Evolutionary conservation across 2,113 vertebrate species (phyloP), one percentile per base, ranked within the genome.

Genomic region (Urocitellus parryii): DNA sequence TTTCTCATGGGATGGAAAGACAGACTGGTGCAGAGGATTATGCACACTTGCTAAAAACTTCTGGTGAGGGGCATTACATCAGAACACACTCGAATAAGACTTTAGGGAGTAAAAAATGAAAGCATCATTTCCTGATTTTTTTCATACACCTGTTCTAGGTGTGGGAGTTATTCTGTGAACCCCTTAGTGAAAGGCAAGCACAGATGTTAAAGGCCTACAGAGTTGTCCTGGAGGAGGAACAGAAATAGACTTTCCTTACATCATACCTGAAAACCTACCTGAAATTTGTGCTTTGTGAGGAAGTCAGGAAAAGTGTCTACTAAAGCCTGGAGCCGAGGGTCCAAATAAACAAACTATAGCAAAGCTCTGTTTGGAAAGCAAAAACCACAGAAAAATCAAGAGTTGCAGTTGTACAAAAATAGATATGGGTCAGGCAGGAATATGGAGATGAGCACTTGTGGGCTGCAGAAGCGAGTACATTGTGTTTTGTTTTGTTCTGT

Each of bases 361-460:
- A 32, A 18, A 67, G 56, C 48, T 86, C 77, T 29, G 9, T 94
- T 58, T 63, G 77, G 45, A 81, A 93, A 95, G 61, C 67, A 34
- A 34, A 61, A n/a, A 72, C 32, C 25, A 10, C 39, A 81, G 39
- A 45, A 82, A 53, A 93, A 48, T 45, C 58, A 78, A 45, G 82
- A 32, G 11, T 29, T 67, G 16, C 80, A 56, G 72, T 65, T 39
- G 65, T 48, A 29, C 85, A 65, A 92, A 95, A 96, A 90, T 68
- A 97, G 90, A 70, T 70, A 37, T 3, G 24, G 94, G 89, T 80
- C 95, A 89, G 95, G 87, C 79, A 80, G 86, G 37, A 67, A 51
- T 25, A 80, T 4, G 63, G 92, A 90, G 83, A 65, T 3, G 81
- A 89, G 56, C 16, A 7, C 70, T 37, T 1, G 89, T 92, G 73